Conservation (phyloP, 2,888 invertebrate genomes). For the Metalampra italica region DNA sequence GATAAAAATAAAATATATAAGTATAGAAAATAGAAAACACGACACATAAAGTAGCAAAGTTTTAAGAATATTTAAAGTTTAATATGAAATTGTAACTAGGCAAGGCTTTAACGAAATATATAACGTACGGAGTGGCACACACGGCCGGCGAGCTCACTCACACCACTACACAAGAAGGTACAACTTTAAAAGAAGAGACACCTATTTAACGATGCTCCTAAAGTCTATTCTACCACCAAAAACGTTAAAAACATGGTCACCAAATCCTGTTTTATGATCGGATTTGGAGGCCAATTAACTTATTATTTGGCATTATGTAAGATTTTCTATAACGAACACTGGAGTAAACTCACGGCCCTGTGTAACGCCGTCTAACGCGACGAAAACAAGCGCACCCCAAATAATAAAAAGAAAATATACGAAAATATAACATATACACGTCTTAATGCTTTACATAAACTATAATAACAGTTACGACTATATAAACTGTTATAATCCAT, state of each 20-base stretch:
- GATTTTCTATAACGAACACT: neutral
- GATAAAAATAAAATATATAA: constrained; percentile 65
- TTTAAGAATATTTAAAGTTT: constrained; percentile 49
- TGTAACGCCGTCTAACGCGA: constrained; percentile 12
- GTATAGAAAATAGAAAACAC: constrained; percentile 66
- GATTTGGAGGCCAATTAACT: too few relatives aligned
- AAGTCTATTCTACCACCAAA: neutral
- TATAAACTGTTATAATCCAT: constrained; percentile 64
- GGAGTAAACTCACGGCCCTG: constrained; percentile 16
- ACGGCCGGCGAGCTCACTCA: constrained; percentile 20
- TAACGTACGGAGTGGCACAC: constrained; percentile 36
- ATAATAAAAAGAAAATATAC: constrained; percentile 61
- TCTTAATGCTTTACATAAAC: constrained; percentile 73
- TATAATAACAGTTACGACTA: constrained; percentile 73
- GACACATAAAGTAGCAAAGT: constrained; percentile 66
- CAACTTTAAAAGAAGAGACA: neutral
- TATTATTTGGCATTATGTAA: too few relatives aligned
- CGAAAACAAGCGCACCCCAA: constrained; percentile 22
- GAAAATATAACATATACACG: constrained; percentile 73
- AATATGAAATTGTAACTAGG: constrained; percentile 59
- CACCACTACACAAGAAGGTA: neutral
- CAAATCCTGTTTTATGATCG: too few relatives aligned
- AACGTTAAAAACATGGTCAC: neutral
- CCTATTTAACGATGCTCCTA: too few relatives aligned
- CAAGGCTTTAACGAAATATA: constrained; percentile 63